Base-by-base conservation (phyloP, 2,113 vertebrate species). In the Rafetus swinhoei region DNA sequence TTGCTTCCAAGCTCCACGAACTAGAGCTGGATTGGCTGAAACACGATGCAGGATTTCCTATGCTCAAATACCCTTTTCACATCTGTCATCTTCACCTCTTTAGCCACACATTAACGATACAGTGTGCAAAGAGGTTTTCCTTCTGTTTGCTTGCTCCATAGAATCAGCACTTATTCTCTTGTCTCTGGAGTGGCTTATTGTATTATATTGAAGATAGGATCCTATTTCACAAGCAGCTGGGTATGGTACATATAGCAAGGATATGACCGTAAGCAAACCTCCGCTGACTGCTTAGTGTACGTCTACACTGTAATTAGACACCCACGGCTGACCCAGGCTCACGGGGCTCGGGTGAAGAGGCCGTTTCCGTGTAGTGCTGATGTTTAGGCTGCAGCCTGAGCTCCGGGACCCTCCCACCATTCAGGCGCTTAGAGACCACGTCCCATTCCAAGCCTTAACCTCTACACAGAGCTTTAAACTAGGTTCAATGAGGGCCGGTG, bases 121-220 rank as follows among this genome's bases (percentile, higher is more conserved):
- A 84, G 89, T 82, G 93, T 95, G 92, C 65, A 97, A 95, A 95
- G 91, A 96, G 94, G 93, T 90, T 95, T 93, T 94, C 93, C 95
- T 92, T 74, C 74, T 92, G 87, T 91, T 84, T 81, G 50, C 53
- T 77, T 87, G 85, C 79, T 54, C 91, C 92, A 93, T 89, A 94
- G 90, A 93, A 95, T 96, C 45, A 92, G 50, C 39, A 16, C 72
- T 93, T 57, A 84, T 77, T 95, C 90, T 81, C 59, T 91, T 95
- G 90, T 92, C 94, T 95, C 93, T 89, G 65, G 94, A 91, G 93
- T 79, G 32, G 32, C 39, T 52, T 72, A 19, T 8, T 57, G 57
- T 56, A 93, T 90, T 89, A 81, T 72, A 85, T 90, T 95, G 93
- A 93, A 85, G 2, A 1, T 54, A 29, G 56, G 74, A 74, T 60